phyloP scores from a whole-genome alignment of 2,888 invertebrate genomes.

The Mythimna pallens region DNA sequence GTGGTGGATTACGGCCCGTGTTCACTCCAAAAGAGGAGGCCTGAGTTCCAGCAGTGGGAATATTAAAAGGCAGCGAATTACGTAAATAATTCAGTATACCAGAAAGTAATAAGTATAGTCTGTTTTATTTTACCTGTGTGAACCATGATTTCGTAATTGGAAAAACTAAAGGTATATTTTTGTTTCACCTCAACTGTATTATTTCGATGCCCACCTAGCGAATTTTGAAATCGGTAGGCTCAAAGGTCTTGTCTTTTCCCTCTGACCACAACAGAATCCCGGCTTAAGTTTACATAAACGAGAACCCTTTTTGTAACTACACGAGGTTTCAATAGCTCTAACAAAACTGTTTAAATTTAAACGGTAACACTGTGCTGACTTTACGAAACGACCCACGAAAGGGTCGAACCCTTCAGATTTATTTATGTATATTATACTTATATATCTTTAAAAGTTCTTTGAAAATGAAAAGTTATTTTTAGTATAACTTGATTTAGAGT shows the following conservation, averaged over 20 bases:
- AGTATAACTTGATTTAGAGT: background rate
- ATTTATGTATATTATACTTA: conserved; percentile 5
- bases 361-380: conserved; percentile 19
- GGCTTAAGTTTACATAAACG: conserved; percentile 13
- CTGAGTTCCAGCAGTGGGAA: too few relatives aligned
- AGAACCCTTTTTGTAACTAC: conserved; percentile 15
- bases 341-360: conserved; percentile 46
- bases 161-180: background rate
- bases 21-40: too few relatives aligned
- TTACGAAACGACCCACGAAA: conserved; percentile 25
- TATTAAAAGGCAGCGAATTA: too few relatives aligned
- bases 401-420: conserved; percentile 12
- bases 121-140: background rate
- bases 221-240: background rate
- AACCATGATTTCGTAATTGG: background rate
- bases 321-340: conserved; percentile 13
- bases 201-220: background rate
- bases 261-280: conserved; percentile 11
- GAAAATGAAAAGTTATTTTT: conserved; percentile 25
- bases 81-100: too few relatives aligned
- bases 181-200: background rate
- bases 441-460: conserved; percentile 10
- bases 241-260: background rate
- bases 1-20: too few relatives aligned
- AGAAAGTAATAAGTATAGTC: background rate